A percentile compares a stretch with the other conserved stretches of the same genome.
Evolutionary conservation across 2,797 vertebrate genomes (phyloP).

Genomic region (Chromobotia macracanthus): DNA sequence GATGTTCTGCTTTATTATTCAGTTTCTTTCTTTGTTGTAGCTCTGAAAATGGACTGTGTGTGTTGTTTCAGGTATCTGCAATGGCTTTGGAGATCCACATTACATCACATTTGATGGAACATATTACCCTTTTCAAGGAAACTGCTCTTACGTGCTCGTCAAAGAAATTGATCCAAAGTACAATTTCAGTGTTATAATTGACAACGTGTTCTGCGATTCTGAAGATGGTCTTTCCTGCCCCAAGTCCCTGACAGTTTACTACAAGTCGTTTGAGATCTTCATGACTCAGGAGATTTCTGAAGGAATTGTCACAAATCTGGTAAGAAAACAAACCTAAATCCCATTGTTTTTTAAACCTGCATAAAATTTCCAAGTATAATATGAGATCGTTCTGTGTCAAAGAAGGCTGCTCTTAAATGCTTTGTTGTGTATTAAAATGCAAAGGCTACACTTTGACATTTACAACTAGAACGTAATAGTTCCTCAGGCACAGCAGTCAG

Average conservation of each 20-base stretch:
- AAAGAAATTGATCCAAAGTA: constrained; percentile 78
- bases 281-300: constrained; percentile 69
- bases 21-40: not conserved
- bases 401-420: too few species aligned
- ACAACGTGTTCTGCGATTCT: constrained; percentile 79
- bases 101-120: constrained; percentile 88
- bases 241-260: constrained; percentile 78
- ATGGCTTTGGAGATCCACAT: constrained; percentile 86
- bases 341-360: not conserved
- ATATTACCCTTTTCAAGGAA: constrained; percentile 87
- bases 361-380: not conserved
- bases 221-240: constrained; percentile 65
- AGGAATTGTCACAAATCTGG: constrained; percentile 63
- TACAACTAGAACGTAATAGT: too few species aligned
- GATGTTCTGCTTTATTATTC: not conserved
- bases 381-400: not conserved
- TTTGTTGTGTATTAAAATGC: too few species aligned
- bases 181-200: constrained; percentile 80
- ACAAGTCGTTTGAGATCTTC: constrained; percentile 80
- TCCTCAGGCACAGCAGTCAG: too few species aligned
- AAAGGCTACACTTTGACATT: too few species aligned
- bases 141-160: constrained; percentile 87
- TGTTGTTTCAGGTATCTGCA: constrained; percentile 80
- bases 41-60: not conserved
- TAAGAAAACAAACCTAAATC: constrained; percentile 50